Conservation (phyloP, 1,140 invertebrate species). For the Euwallacea similis region DNA sequence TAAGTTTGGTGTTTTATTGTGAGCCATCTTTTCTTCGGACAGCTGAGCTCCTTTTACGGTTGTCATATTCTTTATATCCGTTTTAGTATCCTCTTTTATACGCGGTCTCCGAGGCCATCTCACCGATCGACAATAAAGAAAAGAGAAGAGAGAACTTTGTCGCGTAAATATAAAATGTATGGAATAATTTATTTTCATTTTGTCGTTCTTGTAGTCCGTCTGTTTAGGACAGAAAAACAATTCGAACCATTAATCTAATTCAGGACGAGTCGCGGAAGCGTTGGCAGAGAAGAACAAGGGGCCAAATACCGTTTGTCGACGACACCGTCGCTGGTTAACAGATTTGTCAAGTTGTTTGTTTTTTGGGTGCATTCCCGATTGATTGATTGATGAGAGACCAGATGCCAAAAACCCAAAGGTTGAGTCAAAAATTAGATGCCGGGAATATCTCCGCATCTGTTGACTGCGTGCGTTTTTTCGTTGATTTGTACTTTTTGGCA, state of each 20-base stretch:
- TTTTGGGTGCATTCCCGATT: slow-evolving; percentile 22
- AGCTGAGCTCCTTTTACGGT: background rate
- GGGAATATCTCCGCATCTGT: background rate
- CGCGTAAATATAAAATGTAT: slow-evolving; percentile 51
- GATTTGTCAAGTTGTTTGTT: slow-evolving; percentile 23
- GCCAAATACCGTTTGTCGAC: slow-evolving; percentile 4
- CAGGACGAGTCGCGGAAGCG: background rate
- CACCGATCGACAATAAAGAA: background rate
- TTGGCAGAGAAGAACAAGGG: slow-evolving; percentile 5
- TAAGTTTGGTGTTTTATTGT: background rate
- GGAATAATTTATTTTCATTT: slow-evolving; percentile 49
- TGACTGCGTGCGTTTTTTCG: too few relatives aligned
- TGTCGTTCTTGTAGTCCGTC: background rate
- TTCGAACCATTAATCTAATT: background rate
- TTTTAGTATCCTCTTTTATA: background rate
- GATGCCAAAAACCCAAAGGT: background rate
- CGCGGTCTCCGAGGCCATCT: background rate
- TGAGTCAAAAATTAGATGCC: background rate
- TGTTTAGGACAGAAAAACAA: too few relatives aligned
- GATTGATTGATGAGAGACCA: slow-evolving; percentile 19
- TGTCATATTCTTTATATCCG: too few relatives aligned
- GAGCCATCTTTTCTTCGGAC: background rate
- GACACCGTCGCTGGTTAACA: slow-evolving; percentile 8
- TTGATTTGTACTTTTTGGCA: too few relatives aligned
- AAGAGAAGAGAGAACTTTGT: slow-evolving; percentile 31